Evolutionary conservation across 2,888 invertebrate species (phyloP).

Genomic region (Drosophila merina): DNA sequence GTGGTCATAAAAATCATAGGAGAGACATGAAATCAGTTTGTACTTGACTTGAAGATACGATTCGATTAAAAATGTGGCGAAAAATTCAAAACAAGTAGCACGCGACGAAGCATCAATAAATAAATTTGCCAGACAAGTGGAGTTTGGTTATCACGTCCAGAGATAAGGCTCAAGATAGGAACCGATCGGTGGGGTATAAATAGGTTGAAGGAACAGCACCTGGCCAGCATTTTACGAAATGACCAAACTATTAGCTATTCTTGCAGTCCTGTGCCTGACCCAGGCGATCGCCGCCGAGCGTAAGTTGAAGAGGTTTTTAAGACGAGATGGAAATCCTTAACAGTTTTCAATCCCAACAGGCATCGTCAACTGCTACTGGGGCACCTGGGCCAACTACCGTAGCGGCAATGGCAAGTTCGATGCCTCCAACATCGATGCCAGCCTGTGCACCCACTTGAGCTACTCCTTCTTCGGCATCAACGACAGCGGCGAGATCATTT

Average conservation of each 20-base stretch:
- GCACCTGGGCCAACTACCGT: conserved; percentile 73
- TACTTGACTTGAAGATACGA: not conserved
- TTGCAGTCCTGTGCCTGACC: conserved; percentile 40
- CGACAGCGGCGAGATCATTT: conserved; percentile 51
- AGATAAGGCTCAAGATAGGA: conserved; percentile 31
- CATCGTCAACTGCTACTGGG: conserved; percentile 73
- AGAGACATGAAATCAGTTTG: not conserved
- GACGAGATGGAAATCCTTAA: not conserved
- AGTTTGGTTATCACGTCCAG: conserved; percentile 9
- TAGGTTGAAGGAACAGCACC: not conserved
- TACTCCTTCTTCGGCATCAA: conserved; percentile 75
- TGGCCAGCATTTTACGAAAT: conserved; percentile 26
- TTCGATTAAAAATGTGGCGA: not conserved
- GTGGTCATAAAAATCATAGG: not conserved
- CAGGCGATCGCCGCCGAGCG: conserved; percentile 41
- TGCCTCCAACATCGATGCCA: conserved; percentile 59
- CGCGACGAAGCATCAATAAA: conserved; percentile 18
- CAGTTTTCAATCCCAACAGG: conserved; percentile 32
- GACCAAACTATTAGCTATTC: conserved; percentile 37
- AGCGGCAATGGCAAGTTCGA: conserved; percentile 66
- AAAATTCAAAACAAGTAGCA: conserved; percentile 12
- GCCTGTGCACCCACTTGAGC: conserved; percentile 72
- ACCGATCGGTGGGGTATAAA: conserved; percentile 28
- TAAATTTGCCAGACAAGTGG: conserved; percentile 24
- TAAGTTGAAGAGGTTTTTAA: conserved; percentile 8